Conservation (phyloP, 2,888 invertebrate species). For the Eilema caniola region DNA sequence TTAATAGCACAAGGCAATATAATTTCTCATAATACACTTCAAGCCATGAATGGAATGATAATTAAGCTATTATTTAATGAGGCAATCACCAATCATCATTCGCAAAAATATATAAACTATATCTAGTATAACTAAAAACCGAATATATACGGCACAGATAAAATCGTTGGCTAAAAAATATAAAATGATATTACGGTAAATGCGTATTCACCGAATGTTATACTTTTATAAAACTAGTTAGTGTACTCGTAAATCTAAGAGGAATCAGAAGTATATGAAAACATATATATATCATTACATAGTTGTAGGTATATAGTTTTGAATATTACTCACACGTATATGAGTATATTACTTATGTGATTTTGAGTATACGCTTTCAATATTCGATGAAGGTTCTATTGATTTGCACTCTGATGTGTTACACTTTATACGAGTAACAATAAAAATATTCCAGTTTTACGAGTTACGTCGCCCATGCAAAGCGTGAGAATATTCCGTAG, state of each 20-base stretch:
- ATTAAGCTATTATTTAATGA: conserved; percentile 11
- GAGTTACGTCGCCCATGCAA: conserved; percentile 52
- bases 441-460: conserved; percentile 59
- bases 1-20: not conserved
- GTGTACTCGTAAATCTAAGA: conserved; percentile 6
- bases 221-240: conserved; percentile 16
- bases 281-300: not conserved
- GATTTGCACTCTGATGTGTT: conserved; percentile 31
- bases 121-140: not conserved
- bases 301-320: not conserved
- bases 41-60: not conserved
- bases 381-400: conserved; percentile 23
- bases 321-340: not conserved
- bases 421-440: conserved; percentile 55
- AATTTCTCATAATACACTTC: not conserved
- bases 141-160: conserved; percentile 18
- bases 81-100: conserved; percentile 10
- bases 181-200: conserved; percentile 20
- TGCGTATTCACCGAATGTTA: conserved; percentile 7
- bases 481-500: conserved; percentile 59
- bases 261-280: not conserved
- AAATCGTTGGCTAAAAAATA: conserved; percentile 13
- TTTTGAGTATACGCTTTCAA: not conserved
- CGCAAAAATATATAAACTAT: not conserved
- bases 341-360: not conserved